Conservation (phyloP, 2,113 vertebrate species). For the Donacobius atricapilla region DNA sequence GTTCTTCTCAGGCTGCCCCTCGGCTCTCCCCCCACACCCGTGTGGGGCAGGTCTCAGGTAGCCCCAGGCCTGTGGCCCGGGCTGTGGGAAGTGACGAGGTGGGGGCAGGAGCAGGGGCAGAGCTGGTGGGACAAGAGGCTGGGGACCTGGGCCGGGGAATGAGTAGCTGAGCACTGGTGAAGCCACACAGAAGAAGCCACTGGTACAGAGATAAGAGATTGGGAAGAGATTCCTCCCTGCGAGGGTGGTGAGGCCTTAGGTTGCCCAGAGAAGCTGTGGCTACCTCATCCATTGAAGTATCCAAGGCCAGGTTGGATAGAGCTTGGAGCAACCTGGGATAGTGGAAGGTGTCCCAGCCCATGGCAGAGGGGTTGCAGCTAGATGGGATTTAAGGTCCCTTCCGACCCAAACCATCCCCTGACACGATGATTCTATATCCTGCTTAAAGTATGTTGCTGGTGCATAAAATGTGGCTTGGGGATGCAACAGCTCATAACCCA, state of each 20-base stretch:
- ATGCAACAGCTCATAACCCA: background rate
- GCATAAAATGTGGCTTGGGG: background rate
- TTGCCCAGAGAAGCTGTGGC: background rate
- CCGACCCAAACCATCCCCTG: background rate
- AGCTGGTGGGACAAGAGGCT: no score
- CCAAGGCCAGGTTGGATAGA: fast-evolving
- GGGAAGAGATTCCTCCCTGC: background rate
- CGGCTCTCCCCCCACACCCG: background rate
- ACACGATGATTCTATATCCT: background rate
- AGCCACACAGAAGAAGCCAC: background rate
- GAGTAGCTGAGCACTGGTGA: background rate
- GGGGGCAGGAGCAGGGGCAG: background rate
- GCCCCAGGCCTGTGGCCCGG: background rate
- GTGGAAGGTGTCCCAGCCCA: background rate
- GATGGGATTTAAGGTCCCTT: background rate
- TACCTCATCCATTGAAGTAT: fast-evolving
- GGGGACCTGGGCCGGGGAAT: fast-evolving
- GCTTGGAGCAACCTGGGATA: background rate
- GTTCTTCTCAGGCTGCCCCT: background rate
- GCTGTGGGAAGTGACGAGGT: background rate
- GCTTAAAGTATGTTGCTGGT: background rate
- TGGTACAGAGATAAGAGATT: background rate
- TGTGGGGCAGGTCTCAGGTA: background rate
- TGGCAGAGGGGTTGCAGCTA: background rate
- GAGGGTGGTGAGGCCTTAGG: background rate